Percentiles rank a stretch among this genome's conserved stretches.
phyloP scores from a whole-genome alignment of 2,888 invertebrate genomes.

The Cremastinae sp. region DNA sequence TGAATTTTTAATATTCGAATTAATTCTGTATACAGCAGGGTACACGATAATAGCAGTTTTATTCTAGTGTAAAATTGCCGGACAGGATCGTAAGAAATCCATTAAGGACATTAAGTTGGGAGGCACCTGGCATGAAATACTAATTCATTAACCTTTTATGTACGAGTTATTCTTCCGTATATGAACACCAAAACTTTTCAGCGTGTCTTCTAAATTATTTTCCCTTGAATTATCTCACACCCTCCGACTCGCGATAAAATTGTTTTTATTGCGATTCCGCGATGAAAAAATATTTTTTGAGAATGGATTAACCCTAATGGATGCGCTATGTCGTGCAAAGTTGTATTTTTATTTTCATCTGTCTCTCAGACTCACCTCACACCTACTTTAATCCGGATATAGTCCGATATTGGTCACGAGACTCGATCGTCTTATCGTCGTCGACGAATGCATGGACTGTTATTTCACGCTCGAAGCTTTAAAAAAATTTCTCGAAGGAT shows the following conservation, averaged over 20 bases:
- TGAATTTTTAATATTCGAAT: conserved; percentile 42
- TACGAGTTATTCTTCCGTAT: background rate
- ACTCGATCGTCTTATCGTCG: background rate
- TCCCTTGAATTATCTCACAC: background rate
- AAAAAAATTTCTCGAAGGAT: background rate
- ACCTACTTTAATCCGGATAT: conserved; percentile 51
- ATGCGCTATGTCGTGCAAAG: background rate
- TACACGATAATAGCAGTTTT: background rate
- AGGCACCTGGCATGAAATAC: background rate
- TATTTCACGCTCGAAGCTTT: background rate
- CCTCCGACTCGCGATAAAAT: no score
- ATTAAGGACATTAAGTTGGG: conserved; percentile 25
- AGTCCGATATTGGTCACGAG: conserved; percentile 58
- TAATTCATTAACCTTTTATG: conserved; percentile 14
- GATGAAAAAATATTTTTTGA: background rate
- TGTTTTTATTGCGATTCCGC: no score
- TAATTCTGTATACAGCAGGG: conserved; percentile 15
- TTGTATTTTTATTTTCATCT: background rate
- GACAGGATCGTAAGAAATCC: conserved; percentile 23
- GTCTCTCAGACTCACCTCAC: conserved; percentile 39
- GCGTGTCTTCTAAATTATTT: conserved; percentile 2
- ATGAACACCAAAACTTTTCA: background rate
- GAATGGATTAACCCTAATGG: background rate
- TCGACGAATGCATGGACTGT: conserved; percentile 19
- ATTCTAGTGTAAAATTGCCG: conserved; percentile 27